Evolutionary conservation across 2,797 vertebrate genomes (phyloP).

Genomic region (Mormyrops attenuatus): DNA sequence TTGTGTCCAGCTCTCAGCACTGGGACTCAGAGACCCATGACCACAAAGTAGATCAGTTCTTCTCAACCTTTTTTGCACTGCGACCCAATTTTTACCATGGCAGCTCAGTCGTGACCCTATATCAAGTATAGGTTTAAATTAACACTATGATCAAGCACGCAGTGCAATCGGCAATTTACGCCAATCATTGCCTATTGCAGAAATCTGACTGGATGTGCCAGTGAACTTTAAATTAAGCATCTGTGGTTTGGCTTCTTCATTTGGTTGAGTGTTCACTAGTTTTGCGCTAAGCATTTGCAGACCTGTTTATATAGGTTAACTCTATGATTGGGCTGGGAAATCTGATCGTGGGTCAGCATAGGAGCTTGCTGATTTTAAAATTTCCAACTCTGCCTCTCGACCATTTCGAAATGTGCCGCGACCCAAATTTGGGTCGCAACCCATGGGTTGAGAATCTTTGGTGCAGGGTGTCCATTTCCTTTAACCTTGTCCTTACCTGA

Average conservation of each 20-base stretch:
- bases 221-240: background rate
- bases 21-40: background rate
- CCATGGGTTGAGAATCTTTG: background rate
- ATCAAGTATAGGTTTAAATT: background rate
- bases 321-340: background rate
- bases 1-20: background rate
- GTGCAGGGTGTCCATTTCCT: constrained; percentile 69
- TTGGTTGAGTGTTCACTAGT: background rate
- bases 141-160: background rate
- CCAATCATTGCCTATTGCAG: background rate
- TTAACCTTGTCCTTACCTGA: constrained; percentile 65
- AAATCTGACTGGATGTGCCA: background rate
- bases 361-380: background rate
- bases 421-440: background rate
- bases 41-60: background rate
- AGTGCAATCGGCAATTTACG: background rate
- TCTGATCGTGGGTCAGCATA: background rate
- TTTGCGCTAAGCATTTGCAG: background rate
- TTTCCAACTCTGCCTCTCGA: background rate
- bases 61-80: background rate
- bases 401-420: background rate
- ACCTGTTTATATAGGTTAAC: background rate
- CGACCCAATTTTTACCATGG: background rate
- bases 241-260: background rate
- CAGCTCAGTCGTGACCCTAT: background rate